Evolutionary conservation across 2,797 vertebrate genomes (phyloP).

Genomic region (Syndactyla subalaris): DNA sequence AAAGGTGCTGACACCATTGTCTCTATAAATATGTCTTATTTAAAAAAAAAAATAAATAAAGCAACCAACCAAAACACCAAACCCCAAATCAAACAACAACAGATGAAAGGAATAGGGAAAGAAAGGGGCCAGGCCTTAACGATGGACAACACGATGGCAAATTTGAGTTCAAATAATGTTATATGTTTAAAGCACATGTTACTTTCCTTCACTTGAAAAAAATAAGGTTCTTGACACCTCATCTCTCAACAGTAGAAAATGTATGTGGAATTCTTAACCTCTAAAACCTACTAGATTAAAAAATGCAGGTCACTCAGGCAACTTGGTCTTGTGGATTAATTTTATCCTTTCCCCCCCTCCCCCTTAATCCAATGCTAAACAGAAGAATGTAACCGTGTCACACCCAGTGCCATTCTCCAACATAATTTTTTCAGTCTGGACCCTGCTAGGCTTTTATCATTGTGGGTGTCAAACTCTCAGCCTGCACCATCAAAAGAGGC

Average conservation of each 20-base stretch:
- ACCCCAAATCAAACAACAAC: background rate
- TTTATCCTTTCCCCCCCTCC: background rate
- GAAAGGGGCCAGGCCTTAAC: background rate
- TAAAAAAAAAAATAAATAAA: background rate
- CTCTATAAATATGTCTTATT: background rate
- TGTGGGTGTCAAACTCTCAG: background rate
- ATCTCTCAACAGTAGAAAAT: background rate
- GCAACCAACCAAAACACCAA: rapidly evolving
- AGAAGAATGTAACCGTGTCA: background rate
- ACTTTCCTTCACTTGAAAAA: background rate
- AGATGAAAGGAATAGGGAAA: rapidly evolving
- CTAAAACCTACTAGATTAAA: background rate
- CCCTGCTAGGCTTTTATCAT: background rate
- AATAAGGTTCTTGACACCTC: background rate
- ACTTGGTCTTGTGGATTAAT: background rate
- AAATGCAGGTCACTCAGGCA: background rate
- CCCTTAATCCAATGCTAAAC: background rate
- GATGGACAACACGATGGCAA: background rate
- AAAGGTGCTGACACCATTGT: background rate
- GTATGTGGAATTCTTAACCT: background rate
- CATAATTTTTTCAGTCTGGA: background rate
- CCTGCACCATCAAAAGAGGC: background rate
- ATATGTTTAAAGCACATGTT: background rate
- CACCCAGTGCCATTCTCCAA: background rate
- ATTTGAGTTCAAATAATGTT: background rate